Percentiles rank a stretch among this genome's conserved stretches.
phyloP scores from a whole-genome alignment of 2,888 invertebrate genomes.

The Nephrotoma appendiculata region DNA sequence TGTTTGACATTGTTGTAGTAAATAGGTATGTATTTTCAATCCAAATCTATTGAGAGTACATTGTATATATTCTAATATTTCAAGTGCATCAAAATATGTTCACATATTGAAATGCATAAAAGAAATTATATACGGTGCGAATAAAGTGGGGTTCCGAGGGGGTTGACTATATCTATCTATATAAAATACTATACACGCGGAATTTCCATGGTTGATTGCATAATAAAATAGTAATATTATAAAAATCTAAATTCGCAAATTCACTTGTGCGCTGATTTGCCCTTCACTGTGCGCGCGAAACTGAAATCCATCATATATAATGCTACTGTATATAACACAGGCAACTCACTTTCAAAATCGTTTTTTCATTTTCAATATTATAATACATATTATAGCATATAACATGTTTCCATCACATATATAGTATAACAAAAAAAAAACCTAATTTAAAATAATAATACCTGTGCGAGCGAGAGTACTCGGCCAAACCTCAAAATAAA shows the following conservation, averaged over 20 bases:
- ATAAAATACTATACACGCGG: background rate
- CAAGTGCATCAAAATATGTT: background rate
- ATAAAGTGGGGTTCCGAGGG: background rate
- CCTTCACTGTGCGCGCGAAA: background rate
- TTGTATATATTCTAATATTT: background rate
- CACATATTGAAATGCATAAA: background rate
- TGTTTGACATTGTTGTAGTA: background rate
- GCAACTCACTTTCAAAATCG: background rate
- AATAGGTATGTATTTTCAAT: background rate
- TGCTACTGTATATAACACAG: background rate
- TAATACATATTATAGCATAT: background rate
- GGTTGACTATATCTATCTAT: background rate
- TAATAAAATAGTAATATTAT: background rate
- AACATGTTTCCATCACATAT: background rate
- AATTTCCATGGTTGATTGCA: background rate
- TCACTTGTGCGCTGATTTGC: background rate
- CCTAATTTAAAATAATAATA: background rate
- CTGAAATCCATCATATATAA: background rate
- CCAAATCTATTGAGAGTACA: background rate
- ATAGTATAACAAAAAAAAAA: background rate
- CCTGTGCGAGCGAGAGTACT: background rate
- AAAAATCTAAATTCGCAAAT: background rate
- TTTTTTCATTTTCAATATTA: background rate
- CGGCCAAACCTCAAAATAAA: background rate
- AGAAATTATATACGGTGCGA: background rate